Conservation (phyloP, 2,888 invertebrate genomes). For the Parnassius apollo region DNA sequence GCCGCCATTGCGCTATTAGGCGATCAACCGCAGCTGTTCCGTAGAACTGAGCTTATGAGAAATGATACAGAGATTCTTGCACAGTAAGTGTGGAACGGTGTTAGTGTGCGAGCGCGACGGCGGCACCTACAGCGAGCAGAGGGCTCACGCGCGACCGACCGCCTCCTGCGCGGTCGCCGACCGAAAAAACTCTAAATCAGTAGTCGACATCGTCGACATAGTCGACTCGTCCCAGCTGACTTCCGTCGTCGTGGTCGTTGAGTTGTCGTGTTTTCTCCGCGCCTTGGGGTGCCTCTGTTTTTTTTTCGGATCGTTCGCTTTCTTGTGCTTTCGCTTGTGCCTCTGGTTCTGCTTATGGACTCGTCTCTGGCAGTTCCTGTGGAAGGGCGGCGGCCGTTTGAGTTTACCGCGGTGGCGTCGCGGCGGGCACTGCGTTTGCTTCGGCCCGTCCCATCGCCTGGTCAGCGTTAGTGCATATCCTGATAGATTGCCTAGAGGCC, state of each 20-base stretch:
- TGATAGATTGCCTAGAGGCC: conserved; percentile 87
- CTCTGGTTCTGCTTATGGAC: conserved; percentile 69
- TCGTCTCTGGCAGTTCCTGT: conserved; percentile 72
- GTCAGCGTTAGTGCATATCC: conserved; percentile 86
- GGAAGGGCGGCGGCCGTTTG: conserved; percentile 67
- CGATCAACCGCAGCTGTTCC: conserved; percentile 33
- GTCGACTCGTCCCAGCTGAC: conserved; percentile 76
- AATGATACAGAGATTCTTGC: conserved; percentile 60
- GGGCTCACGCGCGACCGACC: conserved; percentile 76
- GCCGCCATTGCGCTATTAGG: conserved; percentile 41
- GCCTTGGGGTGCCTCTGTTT: conserved; percentile 79
- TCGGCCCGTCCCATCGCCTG: conserved; percentile 59
- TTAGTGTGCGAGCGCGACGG: conserved; percentile 77
- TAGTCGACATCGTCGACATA: conserved; percentile 77
- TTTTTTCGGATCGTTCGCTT: conserved; percentile 72
- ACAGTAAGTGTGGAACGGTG: conserved; percentile 74
- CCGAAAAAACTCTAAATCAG: conserved; percentile 80
- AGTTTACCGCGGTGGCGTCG: conserved; percentile 70
- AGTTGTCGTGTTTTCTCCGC: conserved; percentile 74
- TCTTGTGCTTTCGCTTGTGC: conserved; percentile 76
- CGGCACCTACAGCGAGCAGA: conserved; percentile 72
- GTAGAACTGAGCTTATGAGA: conserved; percentile 36
- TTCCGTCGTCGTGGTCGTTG: conserved; percentile 73
- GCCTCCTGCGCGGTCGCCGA: conserved; percentile 80
- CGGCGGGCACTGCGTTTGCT: conserved; percentile 60